Evolutionary conservation across 2,888 invertebrate genomes (phyloP).

Genomic region (Pollenia angustigena): DNA sequence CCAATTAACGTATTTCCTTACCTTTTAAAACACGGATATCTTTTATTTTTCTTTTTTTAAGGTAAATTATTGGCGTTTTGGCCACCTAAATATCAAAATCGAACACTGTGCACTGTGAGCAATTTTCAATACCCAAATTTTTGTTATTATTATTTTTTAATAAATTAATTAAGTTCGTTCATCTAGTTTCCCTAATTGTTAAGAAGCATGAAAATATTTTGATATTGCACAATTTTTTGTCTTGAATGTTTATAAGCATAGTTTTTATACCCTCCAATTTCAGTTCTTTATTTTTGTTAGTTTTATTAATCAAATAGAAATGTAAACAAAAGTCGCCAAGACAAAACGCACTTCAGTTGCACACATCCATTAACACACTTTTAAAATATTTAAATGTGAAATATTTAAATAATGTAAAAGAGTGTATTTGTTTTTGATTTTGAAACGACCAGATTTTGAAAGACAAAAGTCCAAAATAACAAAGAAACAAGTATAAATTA

Average conservation of each 20-base stretch:
- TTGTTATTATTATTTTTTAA: not conserved
- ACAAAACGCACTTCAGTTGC: slow-evolving; percentile 17
- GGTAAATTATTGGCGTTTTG: not conserved
- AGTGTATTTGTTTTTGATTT: not conserved
- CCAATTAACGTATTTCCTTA: no score
- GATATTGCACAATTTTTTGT: slow-evolving; percentile 24
- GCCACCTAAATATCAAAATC: not conserved
- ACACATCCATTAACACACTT: slow-evolving; percentile 7
- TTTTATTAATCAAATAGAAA: slow-evolving; percentile 43
- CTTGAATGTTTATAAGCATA: slow-evolving; percentile 10
- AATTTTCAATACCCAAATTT: not conserved
- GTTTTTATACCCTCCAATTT: not conserved
- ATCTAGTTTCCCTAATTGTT: slow-evolving; percentile 15
- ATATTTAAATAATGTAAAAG: not conserved
- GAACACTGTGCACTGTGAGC: not conserved
- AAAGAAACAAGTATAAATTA: no score
- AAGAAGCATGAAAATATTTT: slow-evolving; percentile 22
- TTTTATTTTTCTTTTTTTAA: not conserved
- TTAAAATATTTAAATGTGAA: slow-evolving; percentile 1
- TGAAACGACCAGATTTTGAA: no score
- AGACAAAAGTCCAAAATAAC: no score
- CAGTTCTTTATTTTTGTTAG: slow-evolving; percentile 23
- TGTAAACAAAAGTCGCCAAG: slow-evolving; percentile 34
- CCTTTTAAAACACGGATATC: no score
- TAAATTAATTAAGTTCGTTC: slow-evolving; percentile 11